phyloP scores from a whole-genome alignment of 2,113 vertebrate species.

The Tilapia sparmanii region DNA sequence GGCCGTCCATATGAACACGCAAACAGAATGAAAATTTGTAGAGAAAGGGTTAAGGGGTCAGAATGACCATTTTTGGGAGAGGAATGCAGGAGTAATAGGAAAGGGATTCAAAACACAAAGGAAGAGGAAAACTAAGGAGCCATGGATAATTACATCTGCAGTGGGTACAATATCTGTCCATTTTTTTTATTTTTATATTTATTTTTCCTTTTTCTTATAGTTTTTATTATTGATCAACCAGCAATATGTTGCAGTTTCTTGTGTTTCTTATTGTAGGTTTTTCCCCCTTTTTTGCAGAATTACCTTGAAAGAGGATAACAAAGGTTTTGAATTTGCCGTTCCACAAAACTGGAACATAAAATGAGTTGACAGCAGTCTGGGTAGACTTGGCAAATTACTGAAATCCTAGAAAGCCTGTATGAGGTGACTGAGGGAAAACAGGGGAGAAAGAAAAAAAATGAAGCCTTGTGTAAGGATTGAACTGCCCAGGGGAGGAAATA shows the following conservation, averaged over 20 bases:
- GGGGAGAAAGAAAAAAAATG: background rate
- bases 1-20: background rate
- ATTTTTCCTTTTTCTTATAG: background rate
- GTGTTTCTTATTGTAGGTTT: background rate
- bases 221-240: background rate
- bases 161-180: background rate
- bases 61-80: background rate
- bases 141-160: background rate
- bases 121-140: background rate
- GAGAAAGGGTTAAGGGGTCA: background rate
- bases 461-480: constrained; percentile 49
- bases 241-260: background rate
- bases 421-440: background rate
- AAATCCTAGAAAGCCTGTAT: constrained; percentile 28
- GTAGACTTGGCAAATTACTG: background rate
- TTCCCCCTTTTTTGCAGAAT: background rate
- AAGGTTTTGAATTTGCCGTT: background rate
- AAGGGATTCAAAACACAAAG: background rate
- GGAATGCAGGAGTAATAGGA: background rate
- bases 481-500: constrained; percentile 62
- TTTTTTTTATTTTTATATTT: background rate
- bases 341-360: background rate
- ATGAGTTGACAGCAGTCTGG: background rate
- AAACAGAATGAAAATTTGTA: background rate
- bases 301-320: background rate